These are phyloP conservation scores for Thripadectes ignobilis DNA, from an alignment of 2,797 vertebrate species.

Conservation along the genomic window DNA sequence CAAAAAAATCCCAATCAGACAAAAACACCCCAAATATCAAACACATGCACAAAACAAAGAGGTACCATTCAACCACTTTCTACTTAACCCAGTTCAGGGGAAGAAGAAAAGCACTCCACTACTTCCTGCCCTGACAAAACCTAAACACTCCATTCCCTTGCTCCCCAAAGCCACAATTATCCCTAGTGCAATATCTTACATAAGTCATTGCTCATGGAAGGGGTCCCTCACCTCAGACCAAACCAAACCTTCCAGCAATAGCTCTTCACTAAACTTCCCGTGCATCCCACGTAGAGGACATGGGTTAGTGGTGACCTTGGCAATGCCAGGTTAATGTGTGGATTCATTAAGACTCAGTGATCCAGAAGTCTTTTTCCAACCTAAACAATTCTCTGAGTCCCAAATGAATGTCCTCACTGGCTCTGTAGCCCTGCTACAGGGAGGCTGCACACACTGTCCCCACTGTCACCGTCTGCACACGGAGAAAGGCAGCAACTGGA, in stretches of 20 bases:
- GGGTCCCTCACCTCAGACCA: not conserved
- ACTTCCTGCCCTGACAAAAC: not conserved
- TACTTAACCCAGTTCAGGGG: not conserved
- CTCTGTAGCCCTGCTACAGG: not conserved
- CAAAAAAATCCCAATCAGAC: not conserved
- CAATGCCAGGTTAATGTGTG: not conserved
- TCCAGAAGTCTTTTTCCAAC: not conserved
- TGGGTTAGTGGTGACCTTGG: not conserved
- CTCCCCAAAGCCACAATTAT: not conserved
- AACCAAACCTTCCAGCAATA: not conserved
- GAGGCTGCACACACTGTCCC: not conserved
- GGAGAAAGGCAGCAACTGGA: not conserved
- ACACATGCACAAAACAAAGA: too few relatives aligned
- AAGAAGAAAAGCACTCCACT: not conserved
- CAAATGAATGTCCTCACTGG: not conserved
- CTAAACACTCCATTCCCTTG: not conserved
- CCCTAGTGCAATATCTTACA: not conserved
- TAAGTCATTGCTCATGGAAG: rapidly evolving
- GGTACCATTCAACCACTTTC: not conserved
- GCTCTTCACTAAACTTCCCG: not conserved
- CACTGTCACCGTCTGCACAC: not conserved
- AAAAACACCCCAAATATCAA: not conserved
- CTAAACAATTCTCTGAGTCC: not conserved
- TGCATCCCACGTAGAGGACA: rapidly evolving
- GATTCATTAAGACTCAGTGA: not conserved